Base-by-base conservation (phyloP, 2,797 vertebrate species). In the Hyperoplus lanceolatus region DNA sequence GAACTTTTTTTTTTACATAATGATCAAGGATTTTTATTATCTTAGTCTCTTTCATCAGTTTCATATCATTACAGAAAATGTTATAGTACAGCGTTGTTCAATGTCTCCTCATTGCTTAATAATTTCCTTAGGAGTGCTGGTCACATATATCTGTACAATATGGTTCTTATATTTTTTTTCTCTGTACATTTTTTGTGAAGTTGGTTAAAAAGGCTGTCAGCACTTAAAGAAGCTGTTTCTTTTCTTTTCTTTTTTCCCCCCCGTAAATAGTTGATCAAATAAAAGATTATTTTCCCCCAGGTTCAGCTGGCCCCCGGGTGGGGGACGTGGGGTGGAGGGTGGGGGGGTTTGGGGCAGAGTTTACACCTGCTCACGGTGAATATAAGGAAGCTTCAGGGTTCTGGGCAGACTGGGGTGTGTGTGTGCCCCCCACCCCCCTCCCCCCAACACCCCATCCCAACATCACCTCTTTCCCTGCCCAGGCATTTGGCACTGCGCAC, bases 171-270 rank as follows among this genome's bases (percentile, higher is more conserved):
- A 29, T 29, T 29, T 29, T 29, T 59, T 94, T 94, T 92, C 83
- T 98, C 97, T 99, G 98, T 99, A 99, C 97, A 99, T 97, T 97
- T 94, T 95, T 94, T 95, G 94, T 96, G 98, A 97, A 97, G 97
- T 99, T 96, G 96, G 96, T 99, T 99, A 99, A 99, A 99, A 99
- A 99, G 98, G 98, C 98, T 97, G 96, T 99, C 98, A 99, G 98
- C 97, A 99, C 97, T 98, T 97, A 98, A 99, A 98, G 96, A 98
- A 98, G 97, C 97, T 96, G 96, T 96, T 97, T 96, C 94, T 93
- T 93, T 90, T 91, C 85, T 89, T 84, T 87, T 62, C 85, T 83
- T 86, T 81, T 82, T 81, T 89, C 78, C 79, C 72, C 72, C 75
- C 87, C 89, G 91, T 94, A 91, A 93, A 91, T 95, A 94, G 87